Conservation (phyloP, 1,140 invertebrate species). For the Capitella teleta region DNA sequence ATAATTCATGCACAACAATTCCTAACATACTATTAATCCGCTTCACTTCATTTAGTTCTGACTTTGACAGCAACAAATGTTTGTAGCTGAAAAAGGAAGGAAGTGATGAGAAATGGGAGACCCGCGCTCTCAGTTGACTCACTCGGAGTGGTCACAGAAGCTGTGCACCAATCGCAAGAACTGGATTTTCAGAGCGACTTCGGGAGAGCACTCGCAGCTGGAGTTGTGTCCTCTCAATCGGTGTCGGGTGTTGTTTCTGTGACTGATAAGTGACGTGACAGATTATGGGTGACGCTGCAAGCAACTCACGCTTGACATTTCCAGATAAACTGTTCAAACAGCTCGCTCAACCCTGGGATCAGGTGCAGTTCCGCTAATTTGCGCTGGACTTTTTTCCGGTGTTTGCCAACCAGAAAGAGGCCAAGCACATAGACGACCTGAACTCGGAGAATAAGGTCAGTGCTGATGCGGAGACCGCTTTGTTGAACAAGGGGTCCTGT, state of each 20-base stretch:
- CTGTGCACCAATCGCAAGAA: slow-evolving; percentile 44
- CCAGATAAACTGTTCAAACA: slow-evolving; percentile 47
- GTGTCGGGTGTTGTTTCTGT: slow-evolving; percentile 28
- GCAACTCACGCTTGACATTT: slow-evolving; percentile 38
- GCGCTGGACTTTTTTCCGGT: slow-evolving; percentile 43
- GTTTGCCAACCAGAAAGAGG: slow-evolving; percentile 43
- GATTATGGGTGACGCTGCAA: not conserved
- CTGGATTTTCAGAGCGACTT: slow-evolving; percentile 46
- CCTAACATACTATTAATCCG: slow-evolving; percentile 35
- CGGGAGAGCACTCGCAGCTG: slow-evolving; percentile 44
- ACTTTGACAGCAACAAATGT: slow-evolving; percentile 39
- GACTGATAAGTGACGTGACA: slow-evolving; percentile 16
- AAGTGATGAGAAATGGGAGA: not conserved
- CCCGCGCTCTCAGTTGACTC: slow-evolving; percentile 17
- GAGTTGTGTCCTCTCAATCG: slow-evolving; percentile 39
- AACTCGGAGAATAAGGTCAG: slow-evolving; percentile 41
- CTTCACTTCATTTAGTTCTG: slow-evolving; percentile 41
- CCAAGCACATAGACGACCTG: slow-evolving; percentile 44
- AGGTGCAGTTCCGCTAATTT: slow-evolving; percentile 41
- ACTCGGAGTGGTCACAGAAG: slow-evolving; percentile 47
- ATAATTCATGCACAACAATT: not conserved
- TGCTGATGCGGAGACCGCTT: slow-evolving; percentile 35
- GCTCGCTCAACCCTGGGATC: slow-evolving; percentile 38
- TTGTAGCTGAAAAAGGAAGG: slow-evolving; percentile 35
- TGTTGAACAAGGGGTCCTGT: slow-evolving; percentile 29